Percentiles rank a stretch among this genome's conserved stretches.
These are phyloP conservation scores for Solea solea DNA, from an alignment of 2,113 vertebrate genomes.

Conservation along the genomic window DNA sequence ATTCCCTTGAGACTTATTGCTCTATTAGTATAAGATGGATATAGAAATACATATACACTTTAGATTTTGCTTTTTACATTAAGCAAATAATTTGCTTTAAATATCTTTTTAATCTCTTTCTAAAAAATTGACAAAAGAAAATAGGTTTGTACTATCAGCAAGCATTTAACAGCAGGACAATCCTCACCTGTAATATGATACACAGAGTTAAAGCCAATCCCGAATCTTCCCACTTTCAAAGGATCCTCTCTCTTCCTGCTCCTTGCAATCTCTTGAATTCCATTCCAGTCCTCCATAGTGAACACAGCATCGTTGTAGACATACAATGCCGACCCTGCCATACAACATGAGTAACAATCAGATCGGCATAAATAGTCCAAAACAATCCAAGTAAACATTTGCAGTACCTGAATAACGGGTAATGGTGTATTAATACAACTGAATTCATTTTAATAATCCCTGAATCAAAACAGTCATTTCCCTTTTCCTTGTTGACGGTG, in stretches of 20 bases:
- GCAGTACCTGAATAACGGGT: not conserved
- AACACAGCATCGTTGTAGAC: conserved; percentile 96
- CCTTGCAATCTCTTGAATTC: conserved; percentile 97
- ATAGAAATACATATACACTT: no score
- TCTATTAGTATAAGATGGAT: no score
- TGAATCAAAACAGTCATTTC: no score
- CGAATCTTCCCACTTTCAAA: conserved; percentile 97
- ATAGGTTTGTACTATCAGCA: not conserved
- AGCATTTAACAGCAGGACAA: not conserved
- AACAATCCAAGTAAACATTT: not conserved
- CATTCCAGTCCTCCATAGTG: conserved; percentile 94
- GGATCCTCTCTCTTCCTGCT: conserved; percentile 98
- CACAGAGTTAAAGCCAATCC: conserved; percentile 98
- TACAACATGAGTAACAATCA: not conserved
- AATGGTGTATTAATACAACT: no score
- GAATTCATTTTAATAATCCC: not conserved
- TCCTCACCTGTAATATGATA: conserved; percentile 96
- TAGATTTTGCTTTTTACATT: no score
- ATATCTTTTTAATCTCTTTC: no score
- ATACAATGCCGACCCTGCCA: conserved; percentile 90
- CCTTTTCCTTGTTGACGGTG: not conserved
- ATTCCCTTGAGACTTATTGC: no score
- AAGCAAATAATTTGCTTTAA: no score
- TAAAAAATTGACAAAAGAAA: not conserved
- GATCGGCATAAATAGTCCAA: conserved; percentile 1